Base-by-base conservation (phyloP, 2,797 vertebrate genomes). In the Eptatretus atami region DNA sequence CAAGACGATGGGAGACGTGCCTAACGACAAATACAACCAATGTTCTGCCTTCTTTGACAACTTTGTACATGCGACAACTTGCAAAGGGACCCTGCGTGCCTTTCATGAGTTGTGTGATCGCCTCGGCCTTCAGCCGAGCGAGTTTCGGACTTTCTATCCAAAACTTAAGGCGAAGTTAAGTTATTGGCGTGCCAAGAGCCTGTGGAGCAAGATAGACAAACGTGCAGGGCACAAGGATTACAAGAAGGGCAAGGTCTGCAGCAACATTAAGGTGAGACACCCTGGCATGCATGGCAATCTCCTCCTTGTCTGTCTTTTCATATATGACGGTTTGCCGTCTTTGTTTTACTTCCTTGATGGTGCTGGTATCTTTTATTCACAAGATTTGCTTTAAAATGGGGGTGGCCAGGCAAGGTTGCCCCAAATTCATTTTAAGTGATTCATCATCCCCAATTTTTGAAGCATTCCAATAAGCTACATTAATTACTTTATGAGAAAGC, bases 171-270 rank as follows among this genome's bases (percentile, higher is more conserved):
- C 90, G 70, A 88, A 82, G 70, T 83, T 98, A 65, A 95, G 86
- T 79, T 96, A 98, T 73, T 98, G 92, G 92, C 95, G 86, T 77
- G 92, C 92, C 69, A 98, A 98, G 77, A 90, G 88, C 6, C 81
- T 98, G 63, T 98, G 90, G 86, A 81, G 80, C 54, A 98, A 96
- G 70, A 71, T 98, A 69, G 90, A 98, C 74, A 98, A 98, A 71
- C 75, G 86, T 66, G 84, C 85, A 64, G 72, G 78, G 72, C 90
- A 90, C 63, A 95, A 96, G 71, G 90, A 98, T 71, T 98, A 87
- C 72, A 98, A 86, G 74, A 98, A 95, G 74, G 85, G 86, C 66
- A 81, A 83, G 55, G 85, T 79, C 3, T 98, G 90, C 77, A 68
- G 78, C 67, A 93, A 84, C 74, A 78, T 82, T 3, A 94, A 86